phyloP scores from a whole-genome alignment of 2,888 invertebrate genomes.

The Ophraella communa region DNA sequence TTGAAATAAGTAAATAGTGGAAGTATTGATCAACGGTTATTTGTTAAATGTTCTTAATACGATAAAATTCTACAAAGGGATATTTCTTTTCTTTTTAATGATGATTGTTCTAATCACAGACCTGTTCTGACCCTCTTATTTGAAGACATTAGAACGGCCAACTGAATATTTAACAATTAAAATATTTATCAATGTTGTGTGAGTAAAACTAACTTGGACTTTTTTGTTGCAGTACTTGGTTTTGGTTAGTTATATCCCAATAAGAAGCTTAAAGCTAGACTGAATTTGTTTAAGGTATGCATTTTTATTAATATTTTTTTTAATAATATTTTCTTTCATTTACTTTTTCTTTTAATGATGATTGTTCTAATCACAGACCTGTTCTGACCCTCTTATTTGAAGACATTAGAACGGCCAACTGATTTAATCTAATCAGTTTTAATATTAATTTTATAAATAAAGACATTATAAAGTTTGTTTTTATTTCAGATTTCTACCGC shows the following conservation, averaged over 20 bases:
- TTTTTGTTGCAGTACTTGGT: neutral
- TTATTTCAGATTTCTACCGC: conserved; percentile 5
- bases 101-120: conserved; percentile 51
- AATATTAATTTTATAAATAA: neutral
- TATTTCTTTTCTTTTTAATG: conserved; percentile 29
- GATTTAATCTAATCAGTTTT: conserved; percentile 20
- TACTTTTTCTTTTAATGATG: conserved; percentile 38
- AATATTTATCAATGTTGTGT: neutral
- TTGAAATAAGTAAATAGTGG: no score
- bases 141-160: conserved; percentile 49
- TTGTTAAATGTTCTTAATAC: no score
- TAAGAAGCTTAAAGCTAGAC: neutral
- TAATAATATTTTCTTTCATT: neutral
- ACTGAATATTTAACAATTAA: conserved; percentile 35
- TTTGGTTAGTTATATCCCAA: neutral
- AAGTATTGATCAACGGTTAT: no score
- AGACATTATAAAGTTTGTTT: neutral
- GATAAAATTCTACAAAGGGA: no score
- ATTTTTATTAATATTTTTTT: neutral
- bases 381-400: conserved; percentile 44
- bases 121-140: conserved; percentile 44
- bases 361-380: conserved; percentile 52
- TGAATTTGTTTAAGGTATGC: neutral
- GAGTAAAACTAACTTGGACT: neutral
- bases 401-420: conserved; percentile 49